Base-by-base conservation (phyloP, 2,888 invertebrate species). In the Patella caerulea region DNA sequence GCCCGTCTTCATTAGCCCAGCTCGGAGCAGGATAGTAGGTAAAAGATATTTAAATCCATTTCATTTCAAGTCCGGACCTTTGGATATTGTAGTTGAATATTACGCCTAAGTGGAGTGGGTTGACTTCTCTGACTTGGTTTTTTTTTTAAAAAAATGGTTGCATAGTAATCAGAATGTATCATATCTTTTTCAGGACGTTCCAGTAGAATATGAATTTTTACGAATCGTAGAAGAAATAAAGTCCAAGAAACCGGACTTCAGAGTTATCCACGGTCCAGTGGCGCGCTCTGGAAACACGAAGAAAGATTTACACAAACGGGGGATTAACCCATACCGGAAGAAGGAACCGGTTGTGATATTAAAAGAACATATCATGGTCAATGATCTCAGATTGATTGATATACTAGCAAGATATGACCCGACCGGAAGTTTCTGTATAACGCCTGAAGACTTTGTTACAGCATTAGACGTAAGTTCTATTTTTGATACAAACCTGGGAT, bases 131-230 rank as follows among this genome's bases (percentile, higher is more conserved):
- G 9, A 45, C 9, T 7, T 45, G 9, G 9, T 7, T 45, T 45
- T 45, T 7, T 24, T 24, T 24, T 1, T 24, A 24, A 24, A 0
- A 1, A 45, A 45, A 45, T 45, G 45, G 45, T 45, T 45, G 45
- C 45, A 45, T 45, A 45, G 9, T 45, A 34, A 34, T 17, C 53
- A 15, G n/a, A 45, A 9, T 0, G 0, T 45, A 9, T 45, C 0
- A 5, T 45, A 34, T 5, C 9, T 7, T 12, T 11, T 54, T 15
- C 76, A 91, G 91, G 90, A 91, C 79, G 86, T 91, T 7, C 90
- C 90, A 14, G 88, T 91, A 12, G 91, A 91, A 78, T 91, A 86
- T 77, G 91, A 91, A 81, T 91, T 90, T 81, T 80, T 90, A 65
- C 83, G 88, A 75, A 86, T 89, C 12, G 81, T 88, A 29, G 88